These are phyloP conservation scores for Chrysemys picta DNA, from an alignment of 2,113 vertebrate species.

Conservation along the genomic window DNA sequence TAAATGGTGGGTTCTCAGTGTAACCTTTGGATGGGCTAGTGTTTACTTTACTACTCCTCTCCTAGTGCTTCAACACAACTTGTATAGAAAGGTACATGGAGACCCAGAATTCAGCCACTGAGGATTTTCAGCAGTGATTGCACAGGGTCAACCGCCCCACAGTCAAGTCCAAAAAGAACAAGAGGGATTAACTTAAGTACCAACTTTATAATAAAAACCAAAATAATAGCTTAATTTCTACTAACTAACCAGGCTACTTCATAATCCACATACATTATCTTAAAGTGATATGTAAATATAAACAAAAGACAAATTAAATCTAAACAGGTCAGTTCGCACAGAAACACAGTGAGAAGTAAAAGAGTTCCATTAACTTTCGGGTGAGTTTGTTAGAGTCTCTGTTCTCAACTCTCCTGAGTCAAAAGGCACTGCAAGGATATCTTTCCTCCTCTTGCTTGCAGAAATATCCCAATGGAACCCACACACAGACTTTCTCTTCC, in stretches of 20 bases:
- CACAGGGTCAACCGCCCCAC: background rate
- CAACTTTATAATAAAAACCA: background rate
- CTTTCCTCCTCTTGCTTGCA: background rate
- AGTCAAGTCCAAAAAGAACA: background rate
- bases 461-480: background rate
- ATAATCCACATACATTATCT: no score
- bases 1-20: background rate
- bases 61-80: background rate
- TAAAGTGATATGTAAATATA: no score
- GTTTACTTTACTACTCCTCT: background rate
- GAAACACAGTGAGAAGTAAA: background rate
- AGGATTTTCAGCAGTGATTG: background rate
- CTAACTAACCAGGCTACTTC: background rate
- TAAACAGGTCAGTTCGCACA: background rate
- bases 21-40: background rate
- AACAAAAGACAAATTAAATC: no score
- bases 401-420: background rate
- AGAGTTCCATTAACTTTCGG: background rate
- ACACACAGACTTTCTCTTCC: background rate
- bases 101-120: background rate
- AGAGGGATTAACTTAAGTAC: background rate
- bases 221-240: background rate
- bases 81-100: background rate
- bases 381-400: background rate
- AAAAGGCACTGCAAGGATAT: background rate